A percentile compares a stretch with the other conserved stretches of the same genome.
Evolutionary conservation across 2,888 invertebrate genomes (phyloP).

Genomic region (Phengaris alcon): DNA sequence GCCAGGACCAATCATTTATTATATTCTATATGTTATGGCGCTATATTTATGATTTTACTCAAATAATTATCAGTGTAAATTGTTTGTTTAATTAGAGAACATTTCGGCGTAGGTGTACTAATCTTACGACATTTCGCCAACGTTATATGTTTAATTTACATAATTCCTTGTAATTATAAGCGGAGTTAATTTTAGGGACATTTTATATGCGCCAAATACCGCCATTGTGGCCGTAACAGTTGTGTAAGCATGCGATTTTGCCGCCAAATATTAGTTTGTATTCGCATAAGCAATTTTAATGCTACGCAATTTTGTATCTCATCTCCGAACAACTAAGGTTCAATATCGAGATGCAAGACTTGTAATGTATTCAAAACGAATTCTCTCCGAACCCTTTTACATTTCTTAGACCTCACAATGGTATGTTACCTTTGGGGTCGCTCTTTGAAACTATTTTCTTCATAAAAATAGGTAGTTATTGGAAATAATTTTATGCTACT

Average conservation of each 20-base stretch:
- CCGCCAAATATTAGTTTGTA: slow-evolving; percentile 20
- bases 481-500: slow-evolving; percentile 20
- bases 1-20: no score
- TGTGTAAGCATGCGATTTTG: slow-evolving; percentile 25
- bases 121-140: background rate
- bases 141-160: slow-evolving; percentile 13
- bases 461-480: background rate
- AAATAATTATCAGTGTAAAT: background rate
- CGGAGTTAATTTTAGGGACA: slow-evolving; percentile 4
- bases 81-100: background rate
- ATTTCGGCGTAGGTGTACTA: background rate
- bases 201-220: slow-evolving; percentile 3
- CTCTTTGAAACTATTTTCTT: slow-evolving; percentile 10
- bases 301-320: background rate
- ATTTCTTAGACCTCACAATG: slow-evolving; percentile 5
- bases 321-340: background rate
- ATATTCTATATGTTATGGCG: no score
- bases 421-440: slow-evolving; percentile 13
- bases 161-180: slow-evolving; percentile 20
- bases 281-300: background rate
- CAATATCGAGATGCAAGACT: no score
- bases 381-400: slow-evolving; percentile 23
- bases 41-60: no score
- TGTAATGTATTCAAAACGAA: slow-evolving; percentile 21
- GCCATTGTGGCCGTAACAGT: slow-evolving; percentile 17